phyloP scores from a whole-genome alignment of 2,797 vertebrate species.

The Eidolon dupreanum region DNA sequence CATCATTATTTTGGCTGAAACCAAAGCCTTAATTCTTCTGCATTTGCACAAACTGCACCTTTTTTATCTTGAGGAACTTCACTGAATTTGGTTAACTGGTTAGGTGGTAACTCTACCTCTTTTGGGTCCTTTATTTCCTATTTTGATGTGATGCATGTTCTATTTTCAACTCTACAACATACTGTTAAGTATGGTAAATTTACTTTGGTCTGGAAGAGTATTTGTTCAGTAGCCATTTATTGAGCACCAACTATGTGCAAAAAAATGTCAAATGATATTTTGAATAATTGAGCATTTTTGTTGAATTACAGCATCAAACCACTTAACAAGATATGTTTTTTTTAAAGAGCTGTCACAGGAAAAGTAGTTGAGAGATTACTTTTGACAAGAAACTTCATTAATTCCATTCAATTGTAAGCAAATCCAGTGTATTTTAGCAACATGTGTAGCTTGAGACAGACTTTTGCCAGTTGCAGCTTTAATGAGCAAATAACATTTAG shows the following conservation, averaged over 20 bases:
- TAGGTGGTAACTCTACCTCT: background rate
- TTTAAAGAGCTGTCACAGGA: background rate
- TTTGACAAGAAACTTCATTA: conserved; percentile 9
- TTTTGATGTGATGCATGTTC: conserved; percentile 13
- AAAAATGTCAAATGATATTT: conserved; percentile 39
- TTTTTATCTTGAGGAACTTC: conserved; percentile 37
- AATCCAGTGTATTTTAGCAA: conserved; percentile 13
- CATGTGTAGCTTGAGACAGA: conserved; percentile 7
- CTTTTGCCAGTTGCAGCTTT: background rate
- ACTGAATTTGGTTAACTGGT: conserved; percentile 54
- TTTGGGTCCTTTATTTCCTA: conserved; percentile 1
- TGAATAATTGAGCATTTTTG: conserved; percentile 35
- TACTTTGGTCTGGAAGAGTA: conserved; percentile 35
- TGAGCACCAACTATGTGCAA: conserved; percentile 5
- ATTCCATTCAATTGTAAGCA: conserved; percentile 17
- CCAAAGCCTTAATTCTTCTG: conserved; percentile 29
- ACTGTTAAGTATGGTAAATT: conserved; percentile 40
- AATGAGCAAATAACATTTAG: conserved; percentile 28
- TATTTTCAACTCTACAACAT: conserved; percentile 39
- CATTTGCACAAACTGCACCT: conserved; percentile 9
- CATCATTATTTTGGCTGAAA: background rate
- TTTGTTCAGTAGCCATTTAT: conserved; percentile 44
- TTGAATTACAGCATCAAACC: conserved; percentile 42
- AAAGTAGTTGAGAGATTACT: conserved; percentile 24
- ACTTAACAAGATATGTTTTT: conserved; percentile 44